phyloP scores from a whole-genome alignment of 2,113 vertebrate species.

The Ictalurus punctatus region DNA sequence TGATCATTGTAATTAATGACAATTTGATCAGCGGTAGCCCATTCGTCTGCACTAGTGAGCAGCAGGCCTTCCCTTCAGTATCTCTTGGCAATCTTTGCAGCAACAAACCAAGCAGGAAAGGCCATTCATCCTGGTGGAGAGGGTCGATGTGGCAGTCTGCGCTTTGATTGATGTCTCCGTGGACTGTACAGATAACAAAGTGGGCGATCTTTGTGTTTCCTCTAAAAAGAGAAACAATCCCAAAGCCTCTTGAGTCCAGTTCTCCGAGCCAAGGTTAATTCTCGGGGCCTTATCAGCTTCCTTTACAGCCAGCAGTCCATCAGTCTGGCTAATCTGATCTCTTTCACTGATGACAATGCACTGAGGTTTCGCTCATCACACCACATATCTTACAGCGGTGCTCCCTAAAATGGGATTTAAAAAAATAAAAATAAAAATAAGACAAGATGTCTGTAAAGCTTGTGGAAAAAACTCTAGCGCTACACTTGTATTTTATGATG shows the following conservation, averaged over 20 bases:
- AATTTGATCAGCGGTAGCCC: neutral
- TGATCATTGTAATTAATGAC: conserved; percentile 40
- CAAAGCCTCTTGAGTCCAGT: conserved; percentile 52
- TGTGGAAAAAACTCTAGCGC: neutral
- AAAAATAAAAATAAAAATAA: neutral
- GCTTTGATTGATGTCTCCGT: conserved; percentile 72
- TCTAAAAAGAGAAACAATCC: conserved; percentile 65
- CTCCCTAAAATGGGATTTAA: neutral
- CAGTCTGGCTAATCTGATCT: conserved; percentile 65
- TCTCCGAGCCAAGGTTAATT: conserved; percentile 65
- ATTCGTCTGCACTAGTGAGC: conserved; percentile 21
- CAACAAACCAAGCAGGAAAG: conserved; percentile 65
- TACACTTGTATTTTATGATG: neutral
- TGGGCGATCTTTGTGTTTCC: conserved; percentile 70
- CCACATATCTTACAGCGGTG: neutral
- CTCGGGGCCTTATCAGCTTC: conserved; percentile 68
- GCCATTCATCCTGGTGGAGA: conserved; percentile 70
- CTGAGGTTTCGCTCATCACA: conserved; percentile 62
- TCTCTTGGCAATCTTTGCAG: conserved; percentile 69
- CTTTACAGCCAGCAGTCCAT: conserved; percentile 58
- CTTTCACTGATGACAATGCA: conserved; percentile 56
- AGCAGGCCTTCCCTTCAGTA: conserved; percentile 54
- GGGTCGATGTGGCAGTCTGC: conserved; percentile 68
- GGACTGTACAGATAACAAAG: conserved; percentile 75
- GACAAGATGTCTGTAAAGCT: neutral